These are phyloP conservation scores for Stegostoma tigrinum DNA, from an alignment of 2,113 vertebrate genomes.

Conservation along the genomic window DNA sequence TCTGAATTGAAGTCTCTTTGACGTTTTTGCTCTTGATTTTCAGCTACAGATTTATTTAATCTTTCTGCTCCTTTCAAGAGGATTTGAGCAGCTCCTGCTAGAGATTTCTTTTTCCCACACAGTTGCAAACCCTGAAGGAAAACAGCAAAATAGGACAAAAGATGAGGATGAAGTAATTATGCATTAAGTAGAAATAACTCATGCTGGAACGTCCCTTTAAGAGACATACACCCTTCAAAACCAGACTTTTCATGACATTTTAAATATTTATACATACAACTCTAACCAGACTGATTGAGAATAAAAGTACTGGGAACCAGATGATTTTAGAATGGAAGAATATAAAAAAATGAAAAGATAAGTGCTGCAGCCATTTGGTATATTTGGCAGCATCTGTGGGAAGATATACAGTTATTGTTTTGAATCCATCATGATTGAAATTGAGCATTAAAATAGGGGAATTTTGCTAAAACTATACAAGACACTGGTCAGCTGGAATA, in stretches of 20 bases:
- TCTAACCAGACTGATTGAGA: neutral
- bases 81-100: slow-evolving; percentile 86
- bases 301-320: neutral
- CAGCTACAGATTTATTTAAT: slow-evolving; percentile 80
- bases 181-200: neutral
- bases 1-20: slow-evolving; percentile 96
- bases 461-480: no score
- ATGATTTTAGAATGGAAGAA: no score
- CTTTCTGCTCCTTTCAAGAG: slow-evolving; percentile 89
- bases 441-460: no score
- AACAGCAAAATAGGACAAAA: slow-evolving; percentile 53
- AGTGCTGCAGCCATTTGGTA: no score
- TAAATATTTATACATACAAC: neutral
- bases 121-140: slow-evolving; percentile 79
- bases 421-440: no score
- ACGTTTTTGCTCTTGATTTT: slow-evolving; percentile 87
- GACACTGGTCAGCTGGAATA: no score
- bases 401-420: no score
- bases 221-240: neutral
- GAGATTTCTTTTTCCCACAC: slow-evolving; percentile 89
- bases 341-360: no score
- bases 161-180: neutral
- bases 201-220: neutral
- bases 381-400: no score
- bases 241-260: neutral